Conservation (phyloP, 1,140 invertebrate species). For the Drosophila yakuba region DNA sequence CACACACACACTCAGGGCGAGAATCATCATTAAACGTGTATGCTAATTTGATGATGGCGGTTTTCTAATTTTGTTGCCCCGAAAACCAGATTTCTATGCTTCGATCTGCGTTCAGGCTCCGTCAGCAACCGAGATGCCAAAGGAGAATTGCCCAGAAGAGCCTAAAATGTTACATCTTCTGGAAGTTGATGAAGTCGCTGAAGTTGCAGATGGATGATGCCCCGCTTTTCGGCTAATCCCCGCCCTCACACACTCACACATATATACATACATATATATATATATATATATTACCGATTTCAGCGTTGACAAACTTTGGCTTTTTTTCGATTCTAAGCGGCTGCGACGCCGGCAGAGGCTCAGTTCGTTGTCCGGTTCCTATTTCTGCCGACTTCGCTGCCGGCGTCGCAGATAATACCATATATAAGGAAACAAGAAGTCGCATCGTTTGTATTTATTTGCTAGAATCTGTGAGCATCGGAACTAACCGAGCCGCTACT, state of each 20-base stretch:
- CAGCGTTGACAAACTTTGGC: conserved; percentile 36
- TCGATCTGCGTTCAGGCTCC: conserved; percentile 14
- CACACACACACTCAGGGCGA: not conserved
- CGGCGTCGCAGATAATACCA: conserved; percentile 45
- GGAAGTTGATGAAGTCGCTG: too few species aligned
- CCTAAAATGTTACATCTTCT: conserved; percentile 30
- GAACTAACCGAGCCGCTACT: conserved; percentile 43
- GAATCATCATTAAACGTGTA: conserved; percentile 77
- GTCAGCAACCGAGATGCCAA: conserved; percentile 32
- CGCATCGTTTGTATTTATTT: conserved; percentile 78
- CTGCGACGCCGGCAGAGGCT: conserved; percentile 14
- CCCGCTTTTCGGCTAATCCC: not conserved
- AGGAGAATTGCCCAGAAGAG: conserved; percentile 21
- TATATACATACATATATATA: not conserved
- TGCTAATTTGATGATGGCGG: conserved; percentile 80
- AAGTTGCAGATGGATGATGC: conserved; percentile 15
- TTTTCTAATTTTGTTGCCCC: conserved; percentile 72
- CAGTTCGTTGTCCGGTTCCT: conserved; percentile 44
- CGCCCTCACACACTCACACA: not conserved
- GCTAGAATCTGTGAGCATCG: conserved; percentile 79
- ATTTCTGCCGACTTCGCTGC: conserved; percentile 20
- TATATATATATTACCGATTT: not conserved
- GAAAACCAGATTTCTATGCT: conserved; percentile 67
- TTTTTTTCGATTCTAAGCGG: conserved; percentile 27
- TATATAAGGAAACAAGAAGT: conserved; percentile 84